These are phyloP conservation scores for Torymus aiolomorphi DNA, from an alignment of 2,888 invertebrate species.

Conservation along the genomic window DNA sequence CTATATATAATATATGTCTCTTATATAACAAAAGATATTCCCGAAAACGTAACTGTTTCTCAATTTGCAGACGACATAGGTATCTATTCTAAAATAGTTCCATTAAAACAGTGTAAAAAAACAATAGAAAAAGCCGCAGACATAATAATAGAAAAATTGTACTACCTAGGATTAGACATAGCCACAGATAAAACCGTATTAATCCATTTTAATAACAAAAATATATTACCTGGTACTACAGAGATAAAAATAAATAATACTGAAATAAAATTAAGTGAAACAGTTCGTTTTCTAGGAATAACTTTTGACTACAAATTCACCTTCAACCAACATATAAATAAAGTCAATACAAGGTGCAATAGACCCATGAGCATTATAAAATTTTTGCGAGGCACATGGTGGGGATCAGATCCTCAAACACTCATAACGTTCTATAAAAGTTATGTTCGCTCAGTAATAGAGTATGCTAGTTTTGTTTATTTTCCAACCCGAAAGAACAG, in stretches of 20 bases:
- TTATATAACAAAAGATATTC: no score
- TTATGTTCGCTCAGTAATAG: neutral
- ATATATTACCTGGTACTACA: neutral
- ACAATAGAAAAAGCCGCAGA: conserved; percentile 17
- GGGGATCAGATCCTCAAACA: no score
- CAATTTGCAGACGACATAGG: no score
- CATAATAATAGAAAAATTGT: neutral
- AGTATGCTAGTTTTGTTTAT: neutral
- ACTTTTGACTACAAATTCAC: neutral
- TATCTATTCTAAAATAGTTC: no score
- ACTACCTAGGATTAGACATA: neutral
- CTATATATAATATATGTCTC: no score
- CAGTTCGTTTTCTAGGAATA: neutral
- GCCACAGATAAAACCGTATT: no score
- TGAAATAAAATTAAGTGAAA: neutral
- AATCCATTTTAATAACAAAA: conserved; percentile 34
- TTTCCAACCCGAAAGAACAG: neutral
- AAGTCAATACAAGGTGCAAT: neutral
- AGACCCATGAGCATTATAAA: neutral
- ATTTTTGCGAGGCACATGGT: neutral
- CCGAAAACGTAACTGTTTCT: no score
- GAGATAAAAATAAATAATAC: neutral
- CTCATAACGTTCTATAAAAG: no score
- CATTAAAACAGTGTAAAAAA: neutral
- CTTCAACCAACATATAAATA: neutral